Evolutionary conservation across 2,113 vertebrate genomes (phyloP).

Genomic region (Hydrochoerus hydrochaeris): DNA sequence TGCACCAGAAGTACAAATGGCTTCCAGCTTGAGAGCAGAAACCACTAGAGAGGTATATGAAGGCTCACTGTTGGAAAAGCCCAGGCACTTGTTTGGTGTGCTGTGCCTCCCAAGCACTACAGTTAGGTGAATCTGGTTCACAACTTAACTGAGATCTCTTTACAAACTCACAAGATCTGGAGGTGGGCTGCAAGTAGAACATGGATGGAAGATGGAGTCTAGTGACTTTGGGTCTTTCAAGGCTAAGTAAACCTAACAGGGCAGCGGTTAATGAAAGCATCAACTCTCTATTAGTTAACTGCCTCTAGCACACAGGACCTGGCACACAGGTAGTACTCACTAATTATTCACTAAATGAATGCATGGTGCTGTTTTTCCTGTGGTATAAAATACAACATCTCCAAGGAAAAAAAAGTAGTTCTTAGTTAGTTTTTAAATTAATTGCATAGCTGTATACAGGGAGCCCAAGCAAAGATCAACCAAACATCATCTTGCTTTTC

Average conservation of each 20-base stretch:
- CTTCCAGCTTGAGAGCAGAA: not conserved
- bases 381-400: not conserved
- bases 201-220: not conserved
- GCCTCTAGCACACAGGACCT: not conserved
- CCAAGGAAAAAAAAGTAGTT: not conserved
- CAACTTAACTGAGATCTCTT: not conserved
- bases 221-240: not conserved
- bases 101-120: not conserved
- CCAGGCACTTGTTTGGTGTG: not conserved
- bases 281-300: not conserved
- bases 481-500: not conserved
- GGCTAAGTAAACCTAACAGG: not conserved
- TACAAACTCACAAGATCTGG: not conserved
- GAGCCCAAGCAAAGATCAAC: not conserved
- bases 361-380: not conserved
- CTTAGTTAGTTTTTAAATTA: not conserved
- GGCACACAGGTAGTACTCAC: not conserved
- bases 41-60: not conserved
- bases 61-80: not conserved
- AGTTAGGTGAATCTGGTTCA: not conserved
- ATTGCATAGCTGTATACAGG: not conserved
- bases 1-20: not conserved
- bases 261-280: not conserved
- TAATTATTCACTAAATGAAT: not conserved
- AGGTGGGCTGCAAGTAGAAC: not conserved